phyloP scores from a whole-genome alignment of 1,140 invertebrate genomes.

The Cotesia typhae region DNA sequence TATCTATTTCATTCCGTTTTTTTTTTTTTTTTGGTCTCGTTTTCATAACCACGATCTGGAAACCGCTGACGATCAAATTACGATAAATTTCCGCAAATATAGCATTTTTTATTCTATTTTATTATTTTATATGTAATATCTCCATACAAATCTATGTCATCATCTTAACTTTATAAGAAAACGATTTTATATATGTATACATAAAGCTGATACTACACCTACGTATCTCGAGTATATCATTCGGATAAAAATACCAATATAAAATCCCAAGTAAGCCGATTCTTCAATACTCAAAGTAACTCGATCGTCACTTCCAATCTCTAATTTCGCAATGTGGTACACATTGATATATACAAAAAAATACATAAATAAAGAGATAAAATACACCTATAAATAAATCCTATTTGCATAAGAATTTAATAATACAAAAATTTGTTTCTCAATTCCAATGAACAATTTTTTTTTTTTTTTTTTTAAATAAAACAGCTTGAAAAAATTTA shows the following conservation, averaged over 20 bases:
- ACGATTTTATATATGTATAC: not conserved
- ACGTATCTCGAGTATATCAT: not conserved
- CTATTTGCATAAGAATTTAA: not conserved
- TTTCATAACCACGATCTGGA: constrained; percentile 23
- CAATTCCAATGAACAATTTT: not conserved
- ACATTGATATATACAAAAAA: not conserved
- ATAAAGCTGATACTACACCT: not conserved
- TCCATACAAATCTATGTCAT: constrained; percentile 7
- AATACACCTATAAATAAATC: not conserved
- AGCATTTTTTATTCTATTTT: constrained; percentile 13
- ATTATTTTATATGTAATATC: not conserved
- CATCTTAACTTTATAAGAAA: not conserved
- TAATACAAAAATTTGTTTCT: not conserved
- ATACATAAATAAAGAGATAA: not conserved
- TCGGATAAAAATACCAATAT: constrained; percentile 29
- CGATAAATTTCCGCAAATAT: constrained; percentile 8
- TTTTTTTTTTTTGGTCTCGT: constrained; percentile 24
- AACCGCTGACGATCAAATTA: constrained; percentile 22
- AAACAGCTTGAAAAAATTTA: not conserved
- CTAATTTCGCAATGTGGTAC: constrained; percentile 12
- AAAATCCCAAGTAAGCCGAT: constrained; percentile 27
- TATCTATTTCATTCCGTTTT: not conserved
- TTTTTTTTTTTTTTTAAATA: not conserved
- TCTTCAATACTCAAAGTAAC: constrained; percentile 14
- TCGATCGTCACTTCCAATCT: constrained; percentile 18